phyloP scores from a whole-genome alignment of 2,797 vertebrate species.

The Molossus molossus region DNA sequence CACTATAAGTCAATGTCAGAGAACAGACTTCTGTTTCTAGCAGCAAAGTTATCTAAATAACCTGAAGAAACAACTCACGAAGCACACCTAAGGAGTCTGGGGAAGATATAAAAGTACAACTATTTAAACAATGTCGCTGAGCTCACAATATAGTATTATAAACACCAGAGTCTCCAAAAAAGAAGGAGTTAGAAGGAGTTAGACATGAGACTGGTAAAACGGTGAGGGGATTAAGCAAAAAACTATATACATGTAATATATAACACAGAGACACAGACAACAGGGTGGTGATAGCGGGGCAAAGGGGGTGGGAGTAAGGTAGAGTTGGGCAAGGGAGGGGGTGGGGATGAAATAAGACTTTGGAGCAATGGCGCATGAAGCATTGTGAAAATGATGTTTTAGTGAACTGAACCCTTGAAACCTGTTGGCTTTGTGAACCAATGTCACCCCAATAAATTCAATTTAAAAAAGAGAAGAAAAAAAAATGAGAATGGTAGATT shows the following conservation, averaged over 20 bases:
- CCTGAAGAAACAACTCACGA: not conserved
- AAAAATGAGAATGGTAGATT: not conserved
- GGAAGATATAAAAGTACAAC: not conserved
- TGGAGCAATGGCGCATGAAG: not conserved
- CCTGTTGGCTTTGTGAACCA: not conserved
- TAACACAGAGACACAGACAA: not conserved
- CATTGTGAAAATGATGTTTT: not conserved
- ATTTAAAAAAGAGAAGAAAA: not conserved
- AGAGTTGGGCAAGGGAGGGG: not conserved
- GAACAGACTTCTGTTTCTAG: slow-evolving; percentile 1
- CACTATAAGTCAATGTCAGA: not conserved
- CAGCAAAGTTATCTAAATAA: not conserved
- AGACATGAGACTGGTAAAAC: not conserved
- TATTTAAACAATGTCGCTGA: not conserved
- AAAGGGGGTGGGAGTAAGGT: not conserved
- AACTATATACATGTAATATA: not conserved
- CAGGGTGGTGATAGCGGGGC: not conserved
- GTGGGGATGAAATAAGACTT: not conserved
- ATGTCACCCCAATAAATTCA: not conserved
- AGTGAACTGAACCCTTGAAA: not conserved
- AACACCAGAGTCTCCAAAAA: not conserved
- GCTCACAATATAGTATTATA: not conserved
- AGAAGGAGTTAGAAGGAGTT: not conserved
- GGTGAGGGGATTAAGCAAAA: not conserved
- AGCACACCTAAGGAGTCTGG: not conserved